Evolutionary conservation across 2,797 vertebrate species (phyloP).

Genomic region (Phalloptychus januarius): DNA sequence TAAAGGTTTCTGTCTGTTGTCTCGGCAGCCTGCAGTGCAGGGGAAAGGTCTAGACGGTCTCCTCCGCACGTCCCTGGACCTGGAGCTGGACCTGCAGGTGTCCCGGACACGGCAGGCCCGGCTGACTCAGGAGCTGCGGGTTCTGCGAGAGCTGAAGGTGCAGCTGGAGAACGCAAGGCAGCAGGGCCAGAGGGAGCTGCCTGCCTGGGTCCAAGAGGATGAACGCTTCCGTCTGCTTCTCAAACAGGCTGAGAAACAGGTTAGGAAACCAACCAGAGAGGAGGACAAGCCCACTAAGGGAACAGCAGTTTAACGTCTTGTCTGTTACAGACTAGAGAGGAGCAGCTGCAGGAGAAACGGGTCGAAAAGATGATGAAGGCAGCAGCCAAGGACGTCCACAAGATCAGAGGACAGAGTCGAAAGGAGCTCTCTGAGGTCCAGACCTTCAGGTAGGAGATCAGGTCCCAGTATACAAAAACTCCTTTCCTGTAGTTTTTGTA

Average conservation of each 20-base stretch:
- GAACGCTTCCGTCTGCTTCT: constrained; percentile 90
- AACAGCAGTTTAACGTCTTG: background rate
- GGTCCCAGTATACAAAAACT: too few relatives aligned
- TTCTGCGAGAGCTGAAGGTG: constrained; percentile 89
- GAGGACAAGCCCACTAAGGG: too few relatives aligned
- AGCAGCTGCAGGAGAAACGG: constrained; percentile 88
- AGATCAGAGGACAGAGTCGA: constrained; percentile 90
- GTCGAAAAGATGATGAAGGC: constrained; percentile 95
- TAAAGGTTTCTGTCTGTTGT: background rate
- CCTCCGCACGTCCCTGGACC: constrained; percentile 90
- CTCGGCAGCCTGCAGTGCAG: constrained; percentile 66
- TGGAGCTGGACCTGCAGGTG: constrained; percentile 95
- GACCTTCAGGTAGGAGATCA: constrained; percentile 85
- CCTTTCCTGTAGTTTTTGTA: too few relatives aligned
- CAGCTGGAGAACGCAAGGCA: constrained; percentile 89
- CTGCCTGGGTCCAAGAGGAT: constrained; percentile 87
- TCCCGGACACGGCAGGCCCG: constrained; percentile 90
- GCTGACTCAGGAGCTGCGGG: constrained; percentile 88
- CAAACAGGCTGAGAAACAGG: constrained; percentile 90
- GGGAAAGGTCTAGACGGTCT: constrained; percentile 81
- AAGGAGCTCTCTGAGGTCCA: constrained; percentile 94
- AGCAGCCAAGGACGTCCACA: constrained; percentile 94
- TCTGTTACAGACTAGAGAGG: constrained; percentile 75
- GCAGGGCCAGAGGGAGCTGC: constrained; percentile 88
- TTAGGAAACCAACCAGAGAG: constrained; percentile 4